Evolutionary conservation across 2,888 invertebrate species (phyloP), one percentile per base, ranked within the genome.

Genomic region (Agonopterix heracliana): DNA sequence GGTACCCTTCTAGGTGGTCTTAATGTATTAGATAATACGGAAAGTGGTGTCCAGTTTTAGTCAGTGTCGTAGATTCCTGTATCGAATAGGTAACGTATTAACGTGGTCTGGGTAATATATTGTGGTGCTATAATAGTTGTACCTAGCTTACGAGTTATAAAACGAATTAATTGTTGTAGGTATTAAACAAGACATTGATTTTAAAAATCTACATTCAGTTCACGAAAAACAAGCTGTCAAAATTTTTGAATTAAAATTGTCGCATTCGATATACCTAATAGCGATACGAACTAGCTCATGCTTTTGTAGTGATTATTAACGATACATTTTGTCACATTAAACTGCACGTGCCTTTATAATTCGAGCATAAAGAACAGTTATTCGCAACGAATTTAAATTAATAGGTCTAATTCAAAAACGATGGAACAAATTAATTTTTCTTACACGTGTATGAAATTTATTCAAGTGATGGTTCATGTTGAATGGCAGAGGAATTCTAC

Each of bases 11-110:
- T 66, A 56, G 72, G 75, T 76, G 78, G 78, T 71, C 63, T 63
- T 68, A 71, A 74, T 68, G 66, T 59, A 54, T 61, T 57, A 55
- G 74, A 75, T 74, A 72, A 71, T 45, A 56, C 53, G 49, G 53
- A 41, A 13, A 41, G 41, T 38, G 59, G 54, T 53, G 58, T 42
- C 40, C 36, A 42, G 26, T 49, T 49, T 52, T 47, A 47, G 42
- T 49, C 49, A 45, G 12, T 47, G 49, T 47, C 47, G 9, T 34
- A 43, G 48, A 42, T 44, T 41, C 2, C 9, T 26, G 2, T 26
- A 26, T 26, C 26, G 26, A 26, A 26, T 7, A 7, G 5, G 26
- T 26, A 26, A 3, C n/a, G n/a, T n/a, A n/a, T 26, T 26, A n/a
- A n/a, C n/a, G n/a, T n/a, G n/a, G n/a, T 26, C 26, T 26, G 5